Evolutionary conservation across 2,797 vertebrate species (phyloP), one percentile per base, ranked within the genome.

Genomic region (Tokudaia tokunoshimensis): DNA sequence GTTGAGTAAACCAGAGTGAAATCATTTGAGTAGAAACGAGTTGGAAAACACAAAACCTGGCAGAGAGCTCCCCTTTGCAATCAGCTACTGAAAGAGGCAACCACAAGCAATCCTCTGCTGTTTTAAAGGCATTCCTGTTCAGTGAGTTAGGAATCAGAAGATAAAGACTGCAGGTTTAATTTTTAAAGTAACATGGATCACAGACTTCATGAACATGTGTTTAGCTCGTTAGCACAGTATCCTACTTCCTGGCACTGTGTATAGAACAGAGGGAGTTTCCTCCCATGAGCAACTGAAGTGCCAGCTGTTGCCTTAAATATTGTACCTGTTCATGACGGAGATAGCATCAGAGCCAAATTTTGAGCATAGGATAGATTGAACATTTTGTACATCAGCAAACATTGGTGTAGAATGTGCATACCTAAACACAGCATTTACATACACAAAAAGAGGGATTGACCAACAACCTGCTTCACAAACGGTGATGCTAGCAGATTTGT

Each of bases 231-330:
- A 76, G 96, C 95, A 96, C 85, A 72, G 94, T 79, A 96, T 88
- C 93, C 95, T 97, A 80, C 96, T 97, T 97, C 78, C 93, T 98
- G 97, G 97, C 97, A 97, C 70, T 29, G 59, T 24, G 55, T 86
- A 74, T 41, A 93, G 94, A 98, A 96, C 98, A 98, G 97, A 97
- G 97, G 97, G 98, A 98, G 91, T 96, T 97, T 96, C 95, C 96
- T 94, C 96, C 96, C 94, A 79, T 83, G 97, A 98, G 97, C 96
- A 95, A 97, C 95, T 97, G 95, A 94, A 91, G 41, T 92, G 89
- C 97, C 97, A 98, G 97, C 97, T 98, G 96, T 97, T 97, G 96
- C 95, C 96, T 96, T 97, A 97, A 97, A 98, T 98, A 98, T 98
- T 98, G 96, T 98, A 98, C 97, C 98, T 98, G 97, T 95, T 97